Conservation (phyloP, 2,113 vertebrate species). For the Ceyx margarethae region DNA sequence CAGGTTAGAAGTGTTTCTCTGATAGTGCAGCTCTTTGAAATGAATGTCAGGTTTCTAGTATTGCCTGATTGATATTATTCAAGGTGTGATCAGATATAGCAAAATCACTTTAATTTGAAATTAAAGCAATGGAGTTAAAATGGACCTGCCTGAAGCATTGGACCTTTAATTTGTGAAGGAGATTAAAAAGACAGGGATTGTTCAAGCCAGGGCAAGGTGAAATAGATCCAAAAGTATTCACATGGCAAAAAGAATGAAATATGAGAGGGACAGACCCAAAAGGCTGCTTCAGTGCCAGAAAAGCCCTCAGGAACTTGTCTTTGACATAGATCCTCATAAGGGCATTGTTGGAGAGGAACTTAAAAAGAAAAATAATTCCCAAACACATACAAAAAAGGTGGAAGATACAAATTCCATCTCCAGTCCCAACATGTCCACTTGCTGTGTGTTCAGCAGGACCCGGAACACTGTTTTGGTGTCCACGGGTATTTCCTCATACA, state of each 20-base stretch:
- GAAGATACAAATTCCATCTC: not conserved
- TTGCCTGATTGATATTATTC: not conserved
- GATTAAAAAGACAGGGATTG: not conserved
- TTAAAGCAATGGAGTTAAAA: not conserved
- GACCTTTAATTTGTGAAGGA: not conserved
- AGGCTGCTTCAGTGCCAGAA: not conserved
- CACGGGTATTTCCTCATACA: not conserved
- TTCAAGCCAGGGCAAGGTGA: not conserved
- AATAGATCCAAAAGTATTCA: not conserved
- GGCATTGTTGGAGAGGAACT: not conserved
- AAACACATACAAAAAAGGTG: not conserved
- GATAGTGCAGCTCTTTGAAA: not conserved
- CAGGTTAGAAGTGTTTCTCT: not conserved
- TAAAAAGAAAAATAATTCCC: not conserved
- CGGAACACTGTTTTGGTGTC: not conserved
- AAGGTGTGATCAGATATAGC: not conserved
- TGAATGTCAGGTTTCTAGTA: not conserved
- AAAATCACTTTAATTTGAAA: not conserved
- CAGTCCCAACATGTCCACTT: not conserved
- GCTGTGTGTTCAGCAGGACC: not conserved
- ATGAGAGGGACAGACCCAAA: not conserved
- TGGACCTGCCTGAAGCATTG: not conserved
- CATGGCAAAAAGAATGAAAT: constrained; percentile 10
- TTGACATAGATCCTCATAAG: not conserved
- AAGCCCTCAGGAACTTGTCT: constrained; percentile 4